These are phyloP conservation scores for Pseudochirops corinnae DNA, from an alignment of 2,797 vertebrate species.

Conservation along the genomic window DNA sequence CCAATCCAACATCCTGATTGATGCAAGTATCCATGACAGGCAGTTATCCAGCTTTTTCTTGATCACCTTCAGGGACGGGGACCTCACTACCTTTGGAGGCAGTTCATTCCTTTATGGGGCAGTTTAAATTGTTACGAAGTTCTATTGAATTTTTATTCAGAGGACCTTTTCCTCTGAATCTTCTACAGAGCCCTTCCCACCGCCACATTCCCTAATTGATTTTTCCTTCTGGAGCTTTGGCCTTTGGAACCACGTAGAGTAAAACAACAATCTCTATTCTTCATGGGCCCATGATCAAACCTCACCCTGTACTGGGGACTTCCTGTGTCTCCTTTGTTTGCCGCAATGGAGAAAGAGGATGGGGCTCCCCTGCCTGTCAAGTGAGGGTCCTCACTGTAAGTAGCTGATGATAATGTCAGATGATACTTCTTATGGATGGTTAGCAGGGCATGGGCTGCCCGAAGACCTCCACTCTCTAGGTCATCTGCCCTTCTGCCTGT, in stretches of 20 bases:
- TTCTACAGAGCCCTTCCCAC: background rate
- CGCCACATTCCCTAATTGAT: background rate
- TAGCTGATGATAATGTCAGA: background rate
- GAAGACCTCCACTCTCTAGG: background rate
- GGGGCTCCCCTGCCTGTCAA: background rate
- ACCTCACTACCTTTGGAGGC: background rate
- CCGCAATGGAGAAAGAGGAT: background rate
- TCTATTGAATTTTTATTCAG: background rate
- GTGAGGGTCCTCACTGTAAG: background rate
- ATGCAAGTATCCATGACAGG: background rate
- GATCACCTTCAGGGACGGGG: background rate
- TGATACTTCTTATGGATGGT: background rate
- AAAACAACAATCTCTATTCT: background rate
- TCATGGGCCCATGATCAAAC: background rate
- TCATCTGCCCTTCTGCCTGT: background rate
- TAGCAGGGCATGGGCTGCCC: background rate
- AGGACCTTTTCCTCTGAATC: background rate
- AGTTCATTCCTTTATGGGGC: background rate
- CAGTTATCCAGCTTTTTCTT: background rate
- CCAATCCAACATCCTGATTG: background rate
- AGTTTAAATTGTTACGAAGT: background rate
- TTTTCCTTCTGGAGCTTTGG: background rate
- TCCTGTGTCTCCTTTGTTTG: background rate
- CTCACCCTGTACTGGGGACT: constrained; percentile 22
- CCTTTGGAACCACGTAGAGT: background rate